phyloP scores from a whole-genome alignment of 1,140 invertebrate genomes.

The Portunus trituberculatus region DNA sequence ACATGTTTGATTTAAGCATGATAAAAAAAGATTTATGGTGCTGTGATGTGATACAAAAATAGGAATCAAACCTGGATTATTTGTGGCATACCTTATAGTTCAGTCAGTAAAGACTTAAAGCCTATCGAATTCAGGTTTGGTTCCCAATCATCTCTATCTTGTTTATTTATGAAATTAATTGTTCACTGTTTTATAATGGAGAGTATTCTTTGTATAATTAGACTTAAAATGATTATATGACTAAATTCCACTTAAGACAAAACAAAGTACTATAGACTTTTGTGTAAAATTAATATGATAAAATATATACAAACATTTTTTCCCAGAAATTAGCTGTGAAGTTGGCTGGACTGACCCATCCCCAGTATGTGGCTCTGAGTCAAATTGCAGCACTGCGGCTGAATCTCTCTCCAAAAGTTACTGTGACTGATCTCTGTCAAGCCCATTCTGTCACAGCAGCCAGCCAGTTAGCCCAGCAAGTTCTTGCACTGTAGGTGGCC shows the following conservation, averaged over 20 bases:
- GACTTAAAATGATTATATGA: neutral
- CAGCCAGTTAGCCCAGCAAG: slow-evolving; percentile 35
- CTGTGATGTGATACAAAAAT: too few relatives aligned
- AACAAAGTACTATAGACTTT: too few relatives aligned
- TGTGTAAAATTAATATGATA: too few relatives aligned
- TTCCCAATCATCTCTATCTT: too few relatives aligned
- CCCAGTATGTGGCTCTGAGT: slow-evolving; percentile 61
- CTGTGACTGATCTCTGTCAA: slow-evolving; percentile 57
- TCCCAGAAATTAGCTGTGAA: slow-evolving; percentile 42
- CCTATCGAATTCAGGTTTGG: too few relatives aligned
- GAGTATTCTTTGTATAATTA: neutral
- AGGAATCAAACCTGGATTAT: too few relatives aligned
- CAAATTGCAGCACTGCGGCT: slow-evolving; percentile 45
- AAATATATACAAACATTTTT: neutral
- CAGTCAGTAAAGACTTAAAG: too few relatives aligned
- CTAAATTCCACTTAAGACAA: too few relatives aligned
- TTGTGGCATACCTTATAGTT: too few relatives aligned
- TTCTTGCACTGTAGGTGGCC: slow-evolving; percentile 57
- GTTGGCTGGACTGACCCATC: slow-evolving; percentile 42
- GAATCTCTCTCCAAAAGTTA: slow-evolving; percentile 44
- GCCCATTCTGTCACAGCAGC: slow-evolving; percentile 55
- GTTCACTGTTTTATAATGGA: neutral
- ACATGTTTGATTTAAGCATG: too few relatives aligned
- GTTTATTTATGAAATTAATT: neutral
- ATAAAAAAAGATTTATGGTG: too few relatives aligned